These are phyloP conservation scores for Zaprionus nigranus DNA, from an alignment of 1,140 invertebrate species.

Conservation along the genomic window DNA sequence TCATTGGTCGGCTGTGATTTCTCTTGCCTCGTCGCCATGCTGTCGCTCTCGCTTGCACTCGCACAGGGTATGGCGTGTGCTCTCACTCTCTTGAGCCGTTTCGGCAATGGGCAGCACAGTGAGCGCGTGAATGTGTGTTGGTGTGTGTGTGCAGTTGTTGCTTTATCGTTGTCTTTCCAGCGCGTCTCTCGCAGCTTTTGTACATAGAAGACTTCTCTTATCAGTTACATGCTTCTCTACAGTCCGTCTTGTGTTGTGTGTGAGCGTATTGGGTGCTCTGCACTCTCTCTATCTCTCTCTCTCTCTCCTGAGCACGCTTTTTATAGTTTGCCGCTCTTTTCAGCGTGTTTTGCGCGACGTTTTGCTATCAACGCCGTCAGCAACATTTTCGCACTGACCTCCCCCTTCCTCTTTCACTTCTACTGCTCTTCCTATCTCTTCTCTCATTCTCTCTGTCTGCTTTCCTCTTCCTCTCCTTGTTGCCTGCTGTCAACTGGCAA, in stretches of 20 bases:
- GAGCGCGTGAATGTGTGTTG: slow-evolving; percentile 27
- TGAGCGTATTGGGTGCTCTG: slow-evolving; percentile 32
- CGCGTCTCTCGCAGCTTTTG: slow-evolving; percentile 50
- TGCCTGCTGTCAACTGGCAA: slow-evolving; percentile 47
- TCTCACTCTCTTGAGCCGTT: slow-evolving; percentile 26
- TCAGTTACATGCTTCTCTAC: slow-evolving; percentile 56
- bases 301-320: slow-evolving; percentile 30
- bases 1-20: slow-evolving; percentile 85
- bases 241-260: slow-evolving; percentile 31
- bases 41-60: slow-evolving; percentile 43
- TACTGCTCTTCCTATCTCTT: not conserved
- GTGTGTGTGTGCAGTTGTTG: slow-evolving; percentile 36
- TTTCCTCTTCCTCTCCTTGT: not conserved
- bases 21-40: slow-evolving; percentile 57
- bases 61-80: not conserved
- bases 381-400: slow-evolving; percentile 53
- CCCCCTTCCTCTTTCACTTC: not conserved
- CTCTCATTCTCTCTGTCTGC: not conserved
- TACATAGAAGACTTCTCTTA: slow-evolving; percentile 70
- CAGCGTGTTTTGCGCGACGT: slow-evolving; percentile 29
- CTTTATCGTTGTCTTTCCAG: slow-evolving; percentile 61
- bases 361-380: slow-evolving; percentile 53
- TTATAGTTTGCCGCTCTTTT: slow-evolving; percentile 67
- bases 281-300: slow-evolving; percentile 15
- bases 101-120: slow-evolving; percentile 20